These are phyloP conservation scores for Chironex yamaguchii DNA, from an alignment of 30 jellyfish, hydroid and myxozoan genomes.

Conservation along the genomic window DNA sequence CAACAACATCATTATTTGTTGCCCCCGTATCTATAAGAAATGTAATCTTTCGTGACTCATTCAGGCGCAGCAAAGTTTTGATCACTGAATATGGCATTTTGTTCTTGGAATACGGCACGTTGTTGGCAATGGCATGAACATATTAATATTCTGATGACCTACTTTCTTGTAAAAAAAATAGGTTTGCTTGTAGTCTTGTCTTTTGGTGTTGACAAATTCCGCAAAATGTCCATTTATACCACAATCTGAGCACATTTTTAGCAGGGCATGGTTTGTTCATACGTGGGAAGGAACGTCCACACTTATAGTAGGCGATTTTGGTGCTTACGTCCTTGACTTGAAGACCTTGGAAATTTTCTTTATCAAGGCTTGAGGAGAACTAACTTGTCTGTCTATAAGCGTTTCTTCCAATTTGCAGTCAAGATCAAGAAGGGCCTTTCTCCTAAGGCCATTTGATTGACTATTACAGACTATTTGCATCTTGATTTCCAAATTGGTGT, in stretches of 20 bases:
- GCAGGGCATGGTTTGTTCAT: constrained; percentile 34
- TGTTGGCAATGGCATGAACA: no score
- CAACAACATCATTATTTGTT: constrained; percentile 26
- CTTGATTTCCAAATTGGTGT: not conserved
- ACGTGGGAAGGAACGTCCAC: constrained; percentile 36
- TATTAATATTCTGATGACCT: no score
- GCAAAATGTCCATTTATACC: constrained; percentile 61
- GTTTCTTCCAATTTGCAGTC: constrained; percentile 5
- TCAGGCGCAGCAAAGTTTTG: not conserved
- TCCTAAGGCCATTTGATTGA: not conserved
- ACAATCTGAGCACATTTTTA: constrained; percentile 43
- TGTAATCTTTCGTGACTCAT: not conserved
- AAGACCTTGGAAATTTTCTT: constrained; percentile 34
- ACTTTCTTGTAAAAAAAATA: not conserved
- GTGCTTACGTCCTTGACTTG: constrained; percentile 26
- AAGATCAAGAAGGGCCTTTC: constrained; percentile 44
- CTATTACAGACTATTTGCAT: not conserved
- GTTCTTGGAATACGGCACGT: no score
- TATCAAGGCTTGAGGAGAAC: constrained; percentile 54
- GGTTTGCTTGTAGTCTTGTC: no score
- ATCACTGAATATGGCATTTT: no score
- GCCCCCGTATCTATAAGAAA: constrained; percentile 47
- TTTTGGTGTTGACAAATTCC: no score
- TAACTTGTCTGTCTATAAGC: constrained; percentile 20
- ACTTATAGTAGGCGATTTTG: constrained; percentile 9